Evolutionary conservation across 2,113 vertebrate species (phyloP), one percentile per base, ranked within the genome.

Genomic region (Tor tambroides): DNA sequence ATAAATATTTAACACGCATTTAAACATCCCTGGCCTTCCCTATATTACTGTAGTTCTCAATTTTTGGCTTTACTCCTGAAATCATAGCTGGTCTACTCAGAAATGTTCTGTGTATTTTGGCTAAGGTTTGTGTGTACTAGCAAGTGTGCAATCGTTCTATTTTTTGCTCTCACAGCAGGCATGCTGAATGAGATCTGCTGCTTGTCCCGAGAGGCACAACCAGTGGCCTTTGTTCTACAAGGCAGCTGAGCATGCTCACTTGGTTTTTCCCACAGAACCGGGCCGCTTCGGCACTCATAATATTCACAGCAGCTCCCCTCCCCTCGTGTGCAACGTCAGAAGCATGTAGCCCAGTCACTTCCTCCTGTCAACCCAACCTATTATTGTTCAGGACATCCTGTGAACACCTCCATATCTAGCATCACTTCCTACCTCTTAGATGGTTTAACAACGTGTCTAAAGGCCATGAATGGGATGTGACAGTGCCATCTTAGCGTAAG

Each of bases 221-320:
- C 21, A 83, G 26, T 90, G 89, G 85, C 89, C 69, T 87, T 84
- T 41, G 90, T 91, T 91, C 90, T 93, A 89, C 90, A 92, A 89
- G 78, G 90, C 93, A 93, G 93, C 85, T n/a, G 93, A 92, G 93
- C 86, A 83, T 93, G 91, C 91, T 92, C 91, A 69, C 49, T 89
- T 83, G 21, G 3, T 17, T 87, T 95, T 96, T 96, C 94, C 94
- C 92, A 92, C 94, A 94, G 93, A 88, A 85, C 91, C 88, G 46
- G 28, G 59, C 46, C 0, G 5, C 38, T 59, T 12, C 54, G 15
- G 43, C 76, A n/a, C 76, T 76, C 32, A 7, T 26, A 11, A 76
- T 59, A 15, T 84, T 85, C 75, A 28, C 46, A 79, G 17, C 41
- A 6, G 19, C 71, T 91, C 85, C 86, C 86, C 82, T 80, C 86